Base-by-base conservation (phyloP, 2,113 vertebrate genomes). In the Crypturellus undulatus region DNA sequence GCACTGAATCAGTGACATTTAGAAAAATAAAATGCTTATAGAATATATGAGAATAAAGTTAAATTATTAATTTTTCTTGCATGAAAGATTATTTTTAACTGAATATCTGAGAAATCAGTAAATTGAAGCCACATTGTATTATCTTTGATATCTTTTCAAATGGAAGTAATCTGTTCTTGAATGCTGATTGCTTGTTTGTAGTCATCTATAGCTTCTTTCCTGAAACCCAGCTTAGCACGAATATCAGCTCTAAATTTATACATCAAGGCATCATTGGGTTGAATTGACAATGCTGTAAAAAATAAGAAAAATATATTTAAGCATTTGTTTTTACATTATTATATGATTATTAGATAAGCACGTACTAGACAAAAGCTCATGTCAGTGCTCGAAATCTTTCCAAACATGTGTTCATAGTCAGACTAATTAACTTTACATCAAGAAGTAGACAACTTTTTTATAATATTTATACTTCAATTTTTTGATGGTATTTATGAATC, bases 201-300 rank as follows among this genome's bases (percentile, higher is more conserved):
- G 89, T 98, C 98, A 64, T 96, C 76, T 58, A 98, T 38, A 30
- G 98, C 98, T 86, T 98, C 96, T 59, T 97, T 95, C 20, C 51
- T 97, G 88, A 96, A 90, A 78, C 98, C 97, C 60, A 98, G 54
- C 97, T 98, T 97, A 91, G 97, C 97, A 93, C 93, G 96, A 92
- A 98, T 97, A 91, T 98, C 97, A 87, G 98, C 97, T 96, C 98
- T 97, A 28, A 98, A 93, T 78, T 97, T 97, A 87, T 98, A 98
- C n/a, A 97, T 88, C 68, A 97, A 58, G 76, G 97, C 95, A 91
- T 98, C 97, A 80, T 95, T 84, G 64, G 98, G 98, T 67, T 98
- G 97, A 92, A 98, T 95, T 56, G 95, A 79, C 42, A 98, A 90
- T 62, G 98, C 98, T 98, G 96, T 72, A 96, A 97, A 86, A 76